Conservation (phyloP, 2,113 vertebrate species). For the Zapus hudsonius region DNA sequence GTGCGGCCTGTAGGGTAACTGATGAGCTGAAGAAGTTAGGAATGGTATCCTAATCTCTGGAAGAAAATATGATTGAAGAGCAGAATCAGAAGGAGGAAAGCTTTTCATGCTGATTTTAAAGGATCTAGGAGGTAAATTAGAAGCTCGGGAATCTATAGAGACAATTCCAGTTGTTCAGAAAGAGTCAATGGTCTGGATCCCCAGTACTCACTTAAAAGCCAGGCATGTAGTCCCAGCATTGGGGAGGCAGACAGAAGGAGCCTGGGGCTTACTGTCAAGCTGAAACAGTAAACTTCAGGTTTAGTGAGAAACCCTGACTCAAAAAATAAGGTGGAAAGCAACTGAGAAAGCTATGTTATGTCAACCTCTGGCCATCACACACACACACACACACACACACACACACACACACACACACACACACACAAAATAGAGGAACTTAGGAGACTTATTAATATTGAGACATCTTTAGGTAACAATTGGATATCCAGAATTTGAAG, state of each 20-base stretch:
- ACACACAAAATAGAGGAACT: neutral
- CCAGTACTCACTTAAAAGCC: no score
- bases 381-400: no score
- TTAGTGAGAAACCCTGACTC: no score
- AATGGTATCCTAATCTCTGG: slow-evolving; percentile 18
- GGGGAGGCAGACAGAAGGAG: no score
- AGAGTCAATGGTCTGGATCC: neutral
- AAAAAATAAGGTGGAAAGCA: no score
- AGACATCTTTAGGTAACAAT: neutral
- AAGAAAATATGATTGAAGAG: slow-evolving; percentile 11
- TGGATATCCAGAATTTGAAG: neutral
- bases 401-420: no score
- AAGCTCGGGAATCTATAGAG: neutral
- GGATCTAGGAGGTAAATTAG: neutral
- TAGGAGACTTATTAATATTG: neutral
- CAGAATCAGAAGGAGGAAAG: neutral
- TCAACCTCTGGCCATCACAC: no score
- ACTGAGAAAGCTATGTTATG: no score
- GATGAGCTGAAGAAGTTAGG: slow-evolving; percentile 68
- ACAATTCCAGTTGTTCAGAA: neutral
- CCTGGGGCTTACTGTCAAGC: no score
- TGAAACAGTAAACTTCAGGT: no score
- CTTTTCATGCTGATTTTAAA: slow-evolving; percentile 1
- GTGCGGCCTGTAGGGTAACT: slow-evolving; percentile 56
- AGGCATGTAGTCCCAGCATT: no score